phyloP scores from a whole-genome alignment of 2,888 invertebrate species.

The Callyntrura guangdongensis region DNA sequence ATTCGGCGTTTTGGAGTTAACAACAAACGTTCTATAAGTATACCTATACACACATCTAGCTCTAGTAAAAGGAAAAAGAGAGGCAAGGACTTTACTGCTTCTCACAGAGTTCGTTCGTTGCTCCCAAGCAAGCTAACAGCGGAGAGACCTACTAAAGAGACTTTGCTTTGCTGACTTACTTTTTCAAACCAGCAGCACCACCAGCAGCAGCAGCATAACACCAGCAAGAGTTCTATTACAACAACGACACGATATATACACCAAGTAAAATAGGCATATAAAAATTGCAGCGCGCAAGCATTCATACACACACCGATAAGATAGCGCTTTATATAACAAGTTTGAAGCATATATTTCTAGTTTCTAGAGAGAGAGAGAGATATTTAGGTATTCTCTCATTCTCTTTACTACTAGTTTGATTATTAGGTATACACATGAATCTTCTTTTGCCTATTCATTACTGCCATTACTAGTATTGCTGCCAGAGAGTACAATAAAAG shows the following conservation, averaged over 20 bases:
- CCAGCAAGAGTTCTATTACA: neutral
- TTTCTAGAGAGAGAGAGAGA: too few species aligned
- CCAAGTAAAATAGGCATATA: neutral
- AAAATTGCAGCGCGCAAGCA: neutral
- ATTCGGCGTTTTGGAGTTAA: neutral
- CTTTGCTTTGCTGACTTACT: conserved; percentile 79
- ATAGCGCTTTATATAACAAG: conserved; percentile 34
- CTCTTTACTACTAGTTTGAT: neutral
- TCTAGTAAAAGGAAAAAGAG: conserved; percentile 45
- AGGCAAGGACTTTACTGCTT: conserved; percentile 78
- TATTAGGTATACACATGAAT: neutral
- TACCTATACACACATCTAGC: neutral
- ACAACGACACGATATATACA: neutral
- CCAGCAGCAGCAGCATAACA: neutral
- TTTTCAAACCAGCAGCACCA: conserved; percentile 38
- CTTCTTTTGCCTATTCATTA: conserved; percentile 8
- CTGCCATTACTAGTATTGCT: conserved; percentile 37
- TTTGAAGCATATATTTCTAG: conserved; percentile 23
- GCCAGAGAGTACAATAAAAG: neutral
- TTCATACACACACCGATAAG: conserved; percentile 5
- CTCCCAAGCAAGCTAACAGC: conserved; percentile 65
- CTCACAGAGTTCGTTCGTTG: conserved; percentile 78
- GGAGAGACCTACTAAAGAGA: conserved; percentile 76
- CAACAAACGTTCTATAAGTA: conserved; percentile 8
- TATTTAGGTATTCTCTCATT: neutral